Evolutionary conservation across 2,113 vertebrate genomes (phyloP).

Genomic region (Hemicordylus capensis): DNA sequence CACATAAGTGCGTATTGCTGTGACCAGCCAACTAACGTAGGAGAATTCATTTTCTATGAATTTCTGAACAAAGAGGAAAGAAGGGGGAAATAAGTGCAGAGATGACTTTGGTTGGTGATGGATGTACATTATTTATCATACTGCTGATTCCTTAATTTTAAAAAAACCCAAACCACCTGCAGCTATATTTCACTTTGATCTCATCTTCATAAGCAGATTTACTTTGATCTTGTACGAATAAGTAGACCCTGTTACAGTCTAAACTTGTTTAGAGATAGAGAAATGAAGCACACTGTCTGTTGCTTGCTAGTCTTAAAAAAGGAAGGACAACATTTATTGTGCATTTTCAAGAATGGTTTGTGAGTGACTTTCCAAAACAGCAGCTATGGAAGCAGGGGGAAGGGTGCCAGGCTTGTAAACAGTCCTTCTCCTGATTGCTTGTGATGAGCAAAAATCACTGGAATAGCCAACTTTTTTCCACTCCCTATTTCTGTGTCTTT

Average conservation of each 20-base stretch:
- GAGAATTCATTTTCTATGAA: not conserved
- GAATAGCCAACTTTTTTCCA: not conserved
- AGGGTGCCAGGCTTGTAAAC: not conserved
- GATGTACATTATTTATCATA: not conserved
- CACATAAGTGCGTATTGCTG: not conserved
- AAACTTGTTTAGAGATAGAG: not conserved
- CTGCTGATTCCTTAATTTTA: constrained; percentile 11
- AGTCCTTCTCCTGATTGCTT: too few species aligned
- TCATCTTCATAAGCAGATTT: not conserved
- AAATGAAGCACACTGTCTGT: not conserved
- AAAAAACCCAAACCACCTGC: constrained; percentile 25
- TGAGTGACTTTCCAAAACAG: not conserved
- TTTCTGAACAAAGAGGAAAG: not conserved
- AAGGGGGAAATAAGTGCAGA: not conserved
- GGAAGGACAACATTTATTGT: not conserved
- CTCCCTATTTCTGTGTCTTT: not conserved
- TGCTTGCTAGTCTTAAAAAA: not conserved
- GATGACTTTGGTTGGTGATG: not conserved
- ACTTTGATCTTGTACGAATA: not conserved
- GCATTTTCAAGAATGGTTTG: not conserved
- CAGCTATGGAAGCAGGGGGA: not conserved
- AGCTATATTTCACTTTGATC: constrained; percentile 12
- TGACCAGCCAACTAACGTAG: not conserved
- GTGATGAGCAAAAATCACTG: not conserved
- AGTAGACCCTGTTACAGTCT: constrained; percentile 7